These are phyloP conservation scores for Procambarus virginalis DNA, from an alignment of 1,140 invertebrate species.

Conservation along the genomic window DNA sequence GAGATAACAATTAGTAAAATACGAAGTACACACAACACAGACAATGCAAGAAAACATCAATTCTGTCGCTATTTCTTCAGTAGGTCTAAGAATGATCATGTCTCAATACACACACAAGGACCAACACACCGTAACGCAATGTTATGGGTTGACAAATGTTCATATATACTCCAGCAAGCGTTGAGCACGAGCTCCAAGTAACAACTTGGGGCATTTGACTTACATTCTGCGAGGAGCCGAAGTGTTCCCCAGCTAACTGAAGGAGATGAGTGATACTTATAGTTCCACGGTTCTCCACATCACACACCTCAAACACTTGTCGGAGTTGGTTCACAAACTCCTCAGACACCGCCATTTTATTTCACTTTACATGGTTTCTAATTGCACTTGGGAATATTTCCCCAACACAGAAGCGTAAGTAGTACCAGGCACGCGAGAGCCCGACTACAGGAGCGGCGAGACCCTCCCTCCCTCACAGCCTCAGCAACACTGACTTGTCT, in stretches of 20 bases:
- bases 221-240: slow-evolving; percentile 55
- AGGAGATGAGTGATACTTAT: slow-evolving; percentile 50
- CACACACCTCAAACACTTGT: slow-evolving; percentile 56
- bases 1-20: no score
- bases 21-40: no score
- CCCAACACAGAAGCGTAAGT: background rate
- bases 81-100: no score
- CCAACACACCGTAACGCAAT: no score
- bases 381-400: background rate
- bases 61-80: no score
- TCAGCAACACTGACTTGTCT: background rate
- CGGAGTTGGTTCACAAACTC: slow-evolving; percentile 49
- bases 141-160: no score
- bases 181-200: no score
- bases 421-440: background rate
- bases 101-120: no score
- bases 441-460: background rate
- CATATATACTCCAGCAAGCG: no score
- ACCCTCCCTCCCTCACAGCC: background rate
- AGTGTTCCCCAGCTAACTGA: slow-evolving; percentile 47
- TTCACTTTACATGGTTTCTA: background rate
- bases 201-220: background rate
- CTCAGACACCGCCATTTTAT: slow-evolving; percentile 53
- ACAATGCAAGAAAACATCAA: no score
- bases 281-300: slow-evolving; percentile 49